Conservation (phyloP, 2,113 vertebrate genomes). For the Pseudolaguvia tuberculata region DNA sequence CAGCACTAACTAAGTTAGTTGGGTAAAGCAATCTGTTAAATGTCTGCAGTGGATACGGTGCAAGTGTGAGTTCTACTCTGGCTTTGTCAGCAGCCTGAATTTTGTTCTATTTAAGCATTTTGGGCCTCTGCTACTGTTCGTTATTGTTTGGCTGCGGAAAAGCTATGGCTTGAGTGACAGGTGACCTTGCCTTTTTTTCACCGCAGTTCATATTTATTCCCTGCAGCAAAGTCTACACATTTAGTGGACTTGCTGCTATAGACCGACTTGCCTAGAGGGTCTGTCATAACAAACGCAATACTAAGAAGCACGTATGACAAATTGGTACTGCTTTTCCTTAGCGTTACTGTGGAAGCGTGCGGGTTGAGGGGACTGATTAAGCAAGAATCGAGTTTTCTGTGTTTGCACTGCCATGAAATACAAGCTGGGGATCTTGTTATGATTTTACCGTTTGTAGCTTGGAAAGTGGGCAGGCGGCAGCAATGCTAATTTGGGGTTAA, state of each 20-base stretch:
- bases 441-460: not conserved
- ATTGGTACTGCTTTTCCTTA: not conserved
- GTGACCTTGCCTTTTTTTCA: not conserved
- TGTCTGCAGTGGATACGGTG: not conserved
- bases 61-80: not conserved
- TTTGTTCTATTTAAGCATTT: not conserved
- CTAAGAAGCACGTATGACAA: not conserved
- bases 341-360: not conserved
- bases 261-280: not conserved
- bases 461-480: not conserved
- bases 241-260: not conserved
- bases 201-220: not conserved
- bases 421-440: not conserved
- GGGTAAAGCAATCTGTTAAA: not conserved
- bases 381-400: not conserved
- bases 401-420: not conserved
- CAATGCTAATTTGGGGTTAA: not conserved
- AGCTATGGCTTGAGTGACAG: not conserved
- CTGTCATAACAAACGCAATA: not conserved
- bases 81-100: not conserved
- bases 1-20: constrained; percentile 1
- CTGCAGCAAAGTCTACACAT: not conserved
- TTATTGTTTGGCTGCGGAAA: not conserved
- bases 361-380: too few relatives aligned
- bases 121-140: not conserved